A percentile compares a stretch with the other conserved stretches of the same genome.
These are phyloP conservation scores for Acanthosepion lycidas DNA, from an alignment of 2,888 invertebrate species.

Conservation along the genomic window DNA sequence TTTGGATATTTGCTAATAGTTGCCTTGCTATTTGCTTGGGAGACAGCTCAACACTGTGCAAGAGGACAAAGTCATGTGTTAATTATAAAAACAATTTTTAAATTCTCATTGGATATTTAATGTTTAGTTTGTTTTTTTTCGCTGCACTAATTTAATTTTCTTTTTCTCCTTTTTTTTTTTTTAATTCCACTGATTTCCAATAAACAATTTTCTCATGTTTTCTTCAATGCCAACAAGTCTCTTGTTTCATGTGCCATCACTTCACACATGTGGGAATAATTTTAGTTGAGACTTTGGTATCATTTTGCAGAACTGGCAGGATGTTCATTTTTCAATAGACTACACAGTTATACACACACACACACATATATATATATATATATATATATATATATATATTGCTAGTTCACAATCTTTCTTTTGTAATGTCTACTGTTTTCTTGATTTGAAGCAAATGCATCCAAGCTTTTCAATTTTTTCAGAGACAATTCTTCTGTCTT, in stretches of 20 bases:
- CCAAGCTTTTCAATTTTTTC: too few relatives aligned
- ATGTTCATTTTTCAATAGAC: neutral
- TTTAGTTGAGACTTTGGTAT: neutral
- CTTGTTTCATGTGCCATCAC: neutral
- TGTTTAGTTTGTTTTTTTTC: neutral
- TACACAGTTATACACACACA: neutral
- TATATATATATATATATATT: neutral
- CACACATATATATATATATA: neutral
- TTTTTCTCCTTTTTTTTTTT: neutral
- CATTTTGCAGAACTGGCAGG: neutral
- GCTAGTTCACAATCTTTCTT: too few relatives aligned
- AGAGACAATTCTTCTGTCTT: too few relatives aligned
- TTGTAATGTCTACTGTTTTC: too few relatives aligned
- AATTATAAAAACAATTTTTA: neutral
- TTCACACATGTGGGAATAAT: neutral
- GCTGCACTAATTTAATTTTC: neutral
- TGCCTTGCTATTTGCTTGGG: neutral
- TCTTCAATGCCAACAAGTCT: neutral
- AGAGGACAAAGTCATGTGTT: neutral
- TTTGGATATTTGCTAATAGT: too few relatives aligned
- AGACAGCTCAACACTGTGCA: neutral
- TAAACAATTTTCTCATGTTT: neutral
- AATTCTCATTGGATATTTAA: neutral
- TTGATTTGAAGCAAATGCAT: too few relatives aligned
- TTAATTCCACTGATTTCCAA: neutral